Percentiles rank a stretch among this genome's conserved stretches.
Evolutionary conservation across 2,888 invertebrate genomes (phyloP).

Genomic region (Cephus spinipes): DNA sequence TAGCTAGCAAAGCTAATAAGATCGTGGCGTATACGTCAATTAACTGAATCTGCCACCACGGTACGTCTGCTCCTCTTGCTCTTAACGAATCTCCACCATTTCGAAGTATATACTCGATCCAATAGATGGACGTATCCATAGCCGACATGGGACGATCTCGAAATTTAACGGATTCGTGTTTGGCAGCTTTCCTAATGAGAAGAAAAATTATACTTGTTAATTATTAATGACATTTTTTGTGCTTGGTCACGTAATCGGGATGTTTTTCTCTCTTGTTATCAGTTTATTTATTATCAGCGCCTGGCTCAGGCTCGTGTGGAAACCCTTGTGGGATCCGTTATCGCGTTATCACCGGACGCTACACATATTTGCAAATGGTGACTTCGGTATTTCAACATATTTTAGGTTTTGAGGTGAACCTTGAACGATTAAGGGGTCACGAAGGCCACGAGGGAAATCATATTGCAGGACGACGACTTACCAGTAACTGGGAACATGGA

Average conservation of each 20-base stretch:
- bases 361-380: neutral
- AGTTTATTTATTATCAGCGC: too few relatives aligned
- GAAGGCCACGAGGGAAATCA: neutral
- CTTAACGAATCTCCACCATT: constrained; percentile 44
- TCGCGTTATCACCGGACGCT: neutral
- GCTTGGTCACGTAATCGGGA: too few relatives aligned
- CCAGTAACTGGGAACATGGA: constrained; percentile 51
- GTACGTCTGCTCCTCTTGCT: constrained; percentile 41
- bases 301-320: neutral
- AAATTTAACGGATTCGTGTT: constrained; percentile 42
- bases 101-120: constrained; percentile 54
- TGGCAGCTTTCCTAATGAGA: constrained; percentile 30
- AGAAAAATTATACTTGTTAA: neutral
- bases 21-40: constrained; percentile 41
- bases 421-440: neutral
- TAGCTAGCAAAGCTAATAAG: too few relatives aligned
- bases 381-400: too few relatives aligned
- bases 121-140: constrained; percentile 46
- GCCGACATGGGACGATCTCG: constrained; percentile 49
- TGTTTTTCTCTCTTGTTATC: too few relatives aligned
- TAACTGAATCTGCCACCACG: constrained; percentile 48
- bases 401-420: too few relatives aligned
- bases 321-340: too few relatives aligned
- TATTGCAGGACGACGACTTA: constrained; percentile 23
- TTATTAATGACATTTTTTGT: neutral